Conservation (phyloP, 2,888 invertebrate genomes). For the Acleris emargana region DNA sequence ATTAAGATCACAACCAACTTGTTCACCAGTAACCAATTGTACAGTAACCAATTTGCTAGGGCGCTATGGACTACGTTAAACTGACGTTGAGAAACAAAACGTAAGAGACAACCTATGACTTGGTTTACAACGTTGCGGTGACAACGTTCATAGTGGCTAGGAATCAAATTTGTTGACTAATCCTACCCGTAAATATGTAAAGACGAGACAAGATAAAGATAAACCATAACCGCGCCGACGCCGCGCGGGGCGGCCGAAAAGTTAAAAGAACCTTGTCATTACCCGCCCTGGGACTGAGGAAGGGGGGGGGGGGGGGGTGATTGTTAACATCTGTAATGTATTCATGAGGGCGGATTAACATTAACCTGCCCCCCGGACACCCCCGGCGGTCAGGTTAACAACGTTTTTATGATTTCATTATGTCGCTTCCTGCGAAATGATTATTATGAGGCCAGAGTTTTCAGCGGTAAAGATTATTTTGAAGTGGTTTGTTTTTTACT, state of each 20-base stretch:
- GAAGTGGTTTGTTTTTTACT: background rate
- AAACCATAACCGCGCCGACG: background rate
- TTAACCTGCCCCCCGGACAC: conserved; percentile 16
- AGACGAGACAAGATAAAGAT: background rate
- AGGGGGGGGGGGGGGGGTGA: conserved; percentile 9
- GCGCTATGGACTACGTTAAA: too few relatives aligned
- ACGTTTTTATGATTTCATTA: conserved; percentile 36
- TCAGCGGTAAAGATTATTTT: conserved; percentile 10
- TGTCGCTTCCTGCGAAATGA: conserved; percentile 13
- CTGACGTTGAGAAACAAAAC: too few relatives aligned
- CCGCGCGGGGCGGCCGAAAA: conserved; percentile 7
- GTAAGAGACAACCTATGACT: too few relatives aligned
- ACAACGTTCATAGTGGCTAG: too few relatives aligned
- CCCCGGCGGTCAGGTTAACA: conserved; percentile 22
- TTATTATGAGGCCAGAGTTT: conserved; percentile 31
- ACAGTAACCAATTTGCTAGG: too few relatives aligned
- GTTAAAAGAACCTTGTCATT: conserved; percentile 18
- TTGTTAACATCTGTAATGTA: conserved; percentile 41
- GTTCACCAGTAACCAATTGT: too few relatives aligned
- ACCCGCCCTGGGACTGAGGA: background rate
- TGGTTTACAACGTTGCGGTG: too few relatives aligned
- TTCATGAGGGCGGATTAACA: conserved; percentile 39
- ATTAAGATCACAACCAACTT: too few relatives aligned
- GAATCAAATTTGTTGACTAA: too few relatives aligned
- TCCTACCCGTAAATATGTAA: background rate